phyloP scores from a whole-genome alignment of 2,888 invertebrate genomes.

The Fragum whitleyi region DNA sequence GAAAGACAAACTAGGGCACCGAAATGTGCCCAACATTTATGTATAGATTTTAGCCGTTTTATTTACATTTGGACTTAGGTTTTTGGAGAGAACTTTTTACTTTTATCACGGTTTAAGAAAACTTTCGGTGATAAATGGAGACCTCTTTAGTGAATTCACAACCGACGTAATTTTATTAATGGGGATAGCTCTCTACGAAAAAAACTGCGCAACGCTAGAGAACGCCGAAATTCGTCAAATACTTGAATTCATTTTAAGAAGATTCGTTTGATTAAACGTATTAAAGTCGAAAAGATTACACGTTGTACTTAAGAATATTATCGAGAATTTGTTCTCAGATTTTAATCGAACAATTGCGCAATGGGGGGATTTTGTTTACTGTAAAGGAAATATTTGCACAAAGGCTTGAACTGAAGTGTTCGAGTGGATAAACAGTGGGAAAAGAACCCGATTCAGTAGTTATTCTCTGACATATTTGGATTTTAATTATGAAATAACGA shows the following conservation, averaged over 20 bases:
- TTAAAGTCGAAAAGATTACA: too few species aligned
- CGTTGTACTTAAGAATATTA: too few species aligned
- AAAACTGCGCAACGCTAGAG: neutral
- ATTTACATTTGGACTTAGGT: neutral
- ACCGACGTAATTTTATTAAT: neutral
- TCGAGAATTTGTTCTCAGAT: neutral
- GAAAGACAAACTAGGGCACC: neutral
- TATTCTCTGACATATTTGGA: neutral
- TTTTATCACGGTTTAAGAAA: neutral
- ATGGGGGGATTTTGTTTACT: neutral
- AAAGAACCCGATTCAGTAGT: neutral
- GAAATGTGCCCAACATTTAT: neutral
- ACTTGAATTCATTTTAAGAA: too few species aligned
- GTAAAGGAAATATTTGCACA: neutral
- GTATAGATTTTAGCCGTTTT: conserved; percentile 4
- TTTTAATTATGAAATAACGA: conserved; percentile 3
- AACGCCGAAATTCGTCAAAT: neutral
- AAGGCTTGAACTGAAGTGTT: conserved; percentile 9
- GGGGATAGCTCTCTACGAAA: neutral
- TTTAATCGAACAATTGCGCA: neutral
- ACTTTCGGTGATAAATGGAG: neutral
- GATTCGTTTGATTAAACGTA: too few species aligned
- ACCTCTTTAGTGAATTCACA: neutral
- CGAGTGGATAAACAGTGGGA: neutral
- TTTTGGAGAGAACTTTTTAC: neutral